Base-by-base conservation (phyloP, 2,113 vertebrate species). In the Emydura subglobosa region DNA sequence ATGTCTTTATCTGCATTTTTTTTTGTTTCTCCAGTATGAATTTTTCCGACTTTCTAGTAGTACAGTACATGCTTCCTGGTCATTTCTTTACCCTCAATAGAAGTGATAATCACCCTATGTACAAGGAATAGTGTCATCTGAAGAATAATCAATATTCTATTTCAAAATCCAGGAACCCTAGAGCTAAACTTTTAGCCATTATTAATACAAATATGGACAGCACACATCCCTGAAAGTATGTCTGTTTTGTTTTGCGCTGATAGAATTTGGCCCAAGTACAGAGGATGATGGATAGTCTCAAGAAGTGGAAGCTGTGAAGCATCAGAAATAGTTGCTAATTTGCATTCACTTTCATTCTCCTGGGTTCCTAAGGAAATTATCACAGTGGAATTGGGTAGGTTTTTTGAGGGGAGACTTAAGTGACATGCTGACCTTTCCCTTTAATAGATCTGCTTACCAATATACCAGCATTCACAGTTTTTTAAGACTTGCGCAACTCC, bases 121-220 rank as follows among this genome's bases (percentile, higher is more conserved):
- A 39, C 81, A 91, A 74, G 59, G 44, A 91, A 50, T 0, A 86
- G 9, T 17, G 57, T 57, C 34, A 74, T 74, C 65, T 47, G 49
- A 61, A 90, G 82, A 57, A 0, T 4, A 7, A 29, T 92, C 49
- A 5, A 50, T 34, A 47, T 49, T 47, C 0, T 0, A 80, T 39
- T 65, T 34, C 21, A 42, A 34, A 29, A 50, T 81, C 59, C 9
- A 12, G 81, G 54, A n/a, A 93, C 12, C 49, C 24, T 4, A 1
- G 39, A 51, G n/a, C 5, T 49, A 49, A 72, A 47, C 42, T 0
- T 0, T 27, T 57, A 10, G n/a, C n/a, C 7, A 29, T 39, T 82
- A 21, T 5, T 7, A 24, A 42, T 34, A 80, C n/a, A 42, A 54
- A n/a, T 24, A 16, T 16, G 51, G n/a, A 25, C n/a, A 27, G 11